phyloP scores from a whole-genome alignment of 2,797 vertebrate species.

The Etheostoma perlongum region DNA sequence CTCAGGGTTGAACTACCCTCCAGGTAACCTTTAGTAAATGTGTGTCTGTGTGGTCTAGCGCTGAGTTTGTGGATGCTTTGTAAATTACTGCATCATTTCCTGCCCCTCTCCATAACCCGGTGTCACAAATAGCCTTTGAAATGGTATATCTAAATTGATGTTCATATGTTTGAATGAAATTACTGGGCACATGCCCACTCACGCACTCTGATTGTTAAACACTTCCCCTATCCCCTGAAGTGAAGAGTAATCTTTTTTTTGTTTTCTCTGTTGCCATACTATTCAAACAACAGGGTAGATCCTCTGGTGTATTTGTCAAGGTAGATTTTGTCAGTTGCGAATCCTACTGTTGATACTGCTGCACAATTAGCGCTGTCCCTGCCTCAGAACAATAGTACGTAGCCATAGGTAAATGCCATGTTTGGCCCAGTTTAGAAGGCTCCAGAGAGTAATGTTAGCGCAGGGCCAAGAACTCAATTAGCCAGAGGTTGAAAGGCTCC shows the following conservation, averaged over 20 bases:
- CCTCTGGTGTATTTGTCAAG: slow-evolving; percentile 28
- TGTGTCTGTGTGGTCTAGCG: slow-evolving; percentile 4
- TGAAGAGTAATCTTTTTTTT: slow-evolving; percentile 6
- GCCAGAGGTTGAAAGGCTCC: slow-evolving; percentile 49
- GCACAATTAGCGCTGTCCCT: slow-evolving; percentile 30
- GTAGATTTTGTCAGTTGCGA: slow-evolving; percentile 26
- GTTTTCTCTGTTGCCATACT: slow-evolving; percentile 20
- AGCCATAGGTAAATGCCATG: slow-evolving; percentile 56
- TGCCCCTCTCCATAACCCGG: slow-evolving; percentile 12
- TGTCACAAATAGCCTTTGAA: slow-evolving; percentile 14
- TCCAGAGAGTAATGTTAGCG: slow-evolving; percentile 56
- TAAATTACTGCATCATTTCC: slow-evolving; percentile 9
- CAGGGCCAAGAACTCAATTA: slow-evolving; percentile 72
- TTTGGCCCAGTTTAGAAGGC: slow-evolving; percentile 63
- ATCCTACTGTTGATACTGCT: slow-evolving; percentile 28
- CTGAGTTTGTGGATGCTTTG: slow-evolving; percentile 6
- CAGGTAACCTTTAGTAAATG: slow-evolving; percentile 29
- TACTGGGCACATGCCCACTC: background rate
- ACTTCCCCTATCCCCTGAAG: background rate
- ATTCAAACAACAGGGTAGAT: slow-evolving; percentile 27
- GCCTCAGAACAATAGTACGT: slow-evolving; percentile 42
- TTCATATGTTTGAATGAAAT: slow-evolving; percentile 3
- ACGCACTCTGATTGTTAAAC: slow-evolving; percentile 4
- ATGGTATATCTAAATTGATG: slow-evolving; percentile 9
- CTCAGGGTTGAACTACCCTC: slow-evolving; percentile 6